Conservation (phyloP, 2,797 vertebrate genomes). For the Anabacerthia variegaticeps region DNA sequence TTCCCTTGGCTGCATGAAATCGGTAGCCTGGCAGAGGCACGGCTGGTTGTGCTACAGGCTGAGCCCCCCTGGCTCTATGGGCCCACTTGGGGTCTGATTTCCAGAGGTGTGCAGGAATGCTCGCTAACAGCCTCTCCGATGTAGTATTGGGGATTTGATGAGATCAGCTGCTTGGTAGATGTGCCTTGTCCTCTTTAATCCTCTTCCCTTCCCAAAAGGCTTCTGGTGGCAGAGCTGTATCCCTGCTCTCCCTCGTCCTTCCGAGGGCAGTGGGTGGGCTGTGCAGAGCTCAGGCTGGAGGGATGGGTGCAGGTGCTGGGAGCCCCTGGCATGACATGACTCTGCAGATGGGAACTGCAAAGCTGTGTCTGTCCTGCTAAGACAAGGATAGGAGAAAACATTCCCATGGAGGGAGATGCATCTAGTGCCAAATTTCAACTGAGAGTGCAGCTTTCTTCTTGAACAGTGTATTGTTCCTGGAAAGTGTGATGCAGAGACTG, state of each 20-base stretch:
- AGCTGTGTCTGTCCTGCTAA: background rate
- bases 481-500: background rate
- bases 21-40: background rate
- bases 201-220: background rate
- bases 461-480: background rate
- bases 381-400: background rate
- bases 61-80: background rate
- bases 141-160: accelerated
- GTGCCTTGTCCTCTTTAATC: background rate
- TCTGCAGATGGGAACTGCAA: background rate
- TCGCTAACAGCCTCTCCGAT: background rate
- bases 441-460: background rate
- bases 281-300: background rate
- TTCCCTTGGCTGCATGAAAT: background rate
- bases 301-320: background rate
- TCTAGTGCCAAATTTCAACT: background rate
- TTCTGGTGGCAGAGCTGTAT: background rate
- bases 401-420: background rate
- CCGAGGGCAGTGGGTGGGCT: background rate
- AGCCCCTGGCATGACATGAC: background rate
- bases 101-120: background rate
- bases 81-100: background rate
- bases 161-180: background rate
- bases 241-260: background rate
- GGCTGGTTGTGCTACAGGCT: background rate